phyloP scores from a whole-genome alignment of 2,888 invertebrate genomes.

The Tineola bisselliella region DNA sequence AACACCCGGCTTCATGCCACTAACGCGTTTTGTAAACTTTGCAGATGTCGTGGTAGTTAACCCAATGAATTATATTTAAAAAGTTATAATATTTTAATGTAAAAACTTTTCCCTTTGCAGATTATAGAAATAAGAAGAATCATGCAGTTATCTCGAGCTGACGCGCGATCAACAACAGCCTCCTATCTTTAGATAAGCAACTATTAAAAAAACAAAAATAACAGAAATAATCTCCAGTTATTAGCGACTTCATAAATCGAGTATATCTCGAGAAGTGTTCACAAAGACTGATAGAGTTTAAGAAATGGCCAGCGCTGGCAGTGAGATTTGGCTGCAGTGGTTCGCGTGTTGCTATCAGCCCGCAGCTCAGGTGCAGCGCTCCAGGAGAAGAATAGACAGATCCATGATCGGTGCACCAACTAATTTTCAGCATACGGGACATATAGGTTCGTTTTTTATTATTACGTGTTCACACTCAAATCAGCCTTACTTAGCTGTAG shows the following conservation, averaged over 20 bases:
- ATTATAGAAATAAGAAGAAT: conserved; percentile 43
- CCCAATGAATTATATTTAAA: no score
- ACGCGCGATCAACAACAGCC: conserved; percentile 33
- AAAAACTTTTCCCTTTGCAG: conserved; percentile 31
- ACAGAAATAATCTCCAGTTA: not conserved
- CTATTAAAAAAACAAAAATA: not conserved
- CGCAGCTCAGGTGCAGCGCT: conserved; percentile 76
- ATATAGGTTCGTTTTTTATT: conserved; percentile 45
- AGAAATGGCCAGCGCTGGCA: conserved; percentile 68
- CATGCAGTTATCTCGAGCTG: conserved; percentile 45
- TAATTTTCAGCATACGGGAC: conserved; percentile 93
- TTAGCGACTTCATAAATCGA: not conserved
- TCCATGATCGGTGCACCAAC: conserved; percentile 97
- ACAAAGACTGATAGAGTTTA: not conserved
- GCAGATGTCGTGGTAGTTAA: no score
- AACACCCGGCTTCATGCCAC: no score
- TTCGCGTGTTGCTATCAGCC: conserved; percentile 92
- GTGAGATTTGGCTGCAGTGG: conserved; percentile 91
- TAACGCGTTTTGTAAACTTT: no score
- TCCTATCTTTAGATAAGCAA: not conserved
- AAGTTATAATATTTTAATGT: no score
- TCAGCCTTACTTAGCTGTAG: not conserved
- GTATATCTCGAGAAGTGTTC: not conserved
- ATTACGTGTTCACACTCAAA: not conserved
- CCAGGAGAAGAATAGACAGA: conserved; percentile 83